These are phyloP conservation scores for Propsilocerus akamusi DNA, from an alignment of 1,140 invertebrate genomes.

Conservation along the genomic window DNA sequence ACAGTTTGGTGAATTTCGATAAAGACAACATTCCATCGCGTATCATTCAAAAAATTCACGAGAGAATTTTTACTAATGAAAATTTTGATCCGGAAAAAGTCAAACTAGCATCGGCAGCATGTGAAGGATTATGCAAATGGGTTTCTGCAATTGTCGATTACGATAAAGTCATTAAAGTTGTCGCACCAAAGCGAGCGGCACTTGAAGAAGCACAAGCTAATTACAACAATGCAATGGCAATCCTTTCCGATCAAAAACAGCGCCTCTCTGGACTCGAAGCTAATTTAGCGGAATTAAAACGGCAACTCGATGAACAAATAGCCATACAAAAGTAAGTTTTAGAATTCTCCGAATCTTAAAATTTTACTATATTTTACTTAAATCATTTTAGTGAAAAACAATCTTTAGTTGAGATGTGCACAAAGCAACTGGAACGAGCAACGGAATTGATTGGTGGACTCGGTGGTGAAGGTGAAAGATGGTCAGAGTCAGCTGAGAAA, in stretches of 20 bases:
- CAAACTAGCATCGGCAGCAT: constrained; percentile 53
- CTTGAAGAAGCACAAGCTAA: constrained; percentile 55
- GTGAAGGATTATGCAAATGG: constrained; percentile 78
- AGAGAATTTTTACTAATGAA: constrained; percentile 64
- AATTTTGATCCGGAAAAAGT: constrained; percentile 86
- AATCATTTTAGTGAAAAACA: constrained; percentile 37
- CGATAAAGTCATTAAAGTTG: constrained; percentile 75
- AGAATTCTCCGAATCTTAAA: too few species aligned
- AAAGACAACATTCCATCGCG: constrained; percentile 76
- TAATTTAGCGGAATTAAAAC: constrained; percentile 47
- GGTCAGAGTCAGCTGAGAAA: constrained; percentile 56
- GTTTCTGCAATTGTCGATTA: constrained; percentile 84
- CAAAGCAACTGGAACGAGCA: constrained; percentile 76
- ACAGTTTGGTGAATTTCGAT: constrained; percentile 68
- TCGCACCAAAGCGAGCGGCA: constrained; percentile 67
- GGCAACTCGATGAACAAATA: constrained; percentile 38
- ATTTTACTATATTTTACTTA: background rate
- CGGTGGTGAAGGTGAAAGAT: constrained; percentile 63
- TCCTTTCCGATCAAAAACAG: constrained; percentile 52
- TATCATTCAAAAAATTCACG: constrained; percentile 67
- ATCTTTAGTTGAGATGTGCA: constrained; percentile 70
- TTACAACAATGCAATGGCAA: constrained; percentile 45
- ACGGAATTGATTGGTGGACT: constrained; percentile 80
- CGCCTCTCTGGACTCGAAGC: constrained; percentile 48
- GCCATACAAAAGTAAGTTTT: constrained; percentile 21